Evolutionary conservation across 2,888 invertebrate species (phyloP).

Genomic region (Hyles lineata): DNA sequence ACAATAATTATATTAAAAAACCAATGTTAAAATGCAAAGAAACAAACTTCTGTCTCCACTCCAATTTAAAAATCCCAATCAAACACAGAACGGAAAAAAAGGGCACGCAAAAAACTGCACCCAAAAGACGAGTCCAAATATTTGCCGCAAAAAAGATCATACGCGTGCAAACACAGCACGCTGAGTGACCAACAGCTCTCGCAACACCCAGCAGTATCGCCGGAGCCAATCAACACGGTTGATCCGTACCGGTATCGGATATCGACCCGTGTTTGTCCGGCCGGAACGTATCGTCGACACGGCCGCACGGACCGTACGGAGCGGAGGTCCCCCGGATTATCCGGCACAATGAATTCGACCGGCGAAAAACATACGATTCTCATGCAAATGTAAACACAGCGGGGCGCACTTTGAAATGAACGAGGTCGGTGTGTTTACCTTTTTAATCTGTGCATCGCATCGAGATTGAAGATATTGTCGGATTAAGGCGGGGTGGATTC

Average conservation of each 20-base stretch:
- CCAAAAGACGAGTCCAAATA: conserved; percentile 10
- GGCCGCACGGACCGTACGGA: conserved; percentile 28
- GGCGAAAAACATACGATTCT: conserved; percentile 25
- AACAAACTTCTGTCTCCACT: no score
- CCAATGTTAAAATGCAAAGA: no score
- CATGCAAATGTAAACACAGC: conserved; percentile 24
- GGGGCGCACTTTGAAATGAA: conserved; percentile 23
- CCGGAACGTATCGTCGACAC: conserved; percentile 36
- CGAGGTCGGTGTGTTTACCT: conserved; percentile 20
- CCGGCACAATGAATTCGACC: conserved; percentile 28
- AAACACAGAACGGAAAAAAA: background rate
- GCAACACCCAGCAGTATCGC: conserved; percentile 43
- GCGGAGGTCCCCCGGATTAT: conserved; percentile 37
- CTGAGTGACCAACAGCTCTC: conserved; percentile 41
- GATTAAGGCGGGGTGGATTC: background rate
- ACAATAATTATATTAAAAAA: no score
- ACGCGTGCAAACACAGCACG: conserved; percentile 41
- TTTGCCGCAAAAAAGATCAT: conserved; percentile 20
- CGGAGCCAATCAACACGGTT: conserved; percentile 67
- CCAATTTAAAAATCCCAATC: background rate
- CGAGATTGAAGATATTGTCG: background rate
- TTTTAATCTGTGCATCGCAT: conserved; percentile 22
- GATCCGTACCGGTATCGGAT: conserved; percentile 50
- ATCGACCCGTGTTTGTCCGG: conserved; percentile 43
- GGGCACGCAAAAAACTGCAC: background rate